Conservation (phyloP, 2,888 invertebrate genomes). For the Macrosiphum euphorbiae region DNA sequence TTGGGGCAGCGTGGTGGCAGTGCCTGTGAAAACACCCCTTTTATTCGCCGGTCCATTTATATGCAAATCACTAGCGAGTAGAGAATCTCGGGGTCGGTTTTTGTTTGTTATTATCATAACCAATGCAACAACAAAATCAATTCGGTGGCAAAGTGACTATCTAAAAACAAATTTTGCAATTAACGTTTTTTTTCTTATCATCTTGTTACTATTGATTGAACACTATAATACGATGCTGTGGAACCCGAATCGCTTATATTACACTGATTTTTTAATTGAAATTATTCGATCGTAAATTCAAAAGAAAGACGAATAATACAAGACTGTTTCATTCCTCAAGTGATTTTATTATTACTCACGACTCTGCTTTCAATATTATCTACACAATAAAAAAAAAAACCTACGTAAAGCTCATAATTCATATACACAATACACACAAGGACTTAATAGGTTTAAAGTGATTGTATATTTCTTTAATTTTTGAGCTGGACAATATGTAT, state of each 20-base stretch:
- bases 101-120: conserved; percentile 58
- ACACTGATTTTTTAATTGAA: not conserved
- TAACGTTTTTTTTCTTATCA: not conserved
- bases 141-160: conserved; percentile 33
- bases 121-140: conserved; percentile 46
- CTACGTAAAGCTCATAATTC: not conserved
- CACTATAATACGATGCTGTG: not conserved
- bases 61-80: conserved; percentile 50
- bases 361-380: not conserved
- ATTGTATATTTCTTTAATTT: not conserved
- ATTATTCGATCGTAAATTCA: not conserved
- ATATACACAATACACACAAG: not conserved
- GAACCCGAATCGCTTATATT: not conserved
- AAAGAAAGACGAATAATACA: not conserved
- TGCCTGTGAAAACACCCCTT: conserved; percentile 57
- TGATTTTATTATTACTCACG: not conserved
- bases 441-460: not conserved
- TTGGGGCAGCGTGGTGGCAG: not conserved
- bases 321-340: not conserved
- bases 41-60: conserved; percentile 55
- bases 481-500: not conserved
- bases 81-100: conserved; percentile 20
- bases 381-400: not conserved
- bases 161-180: conserved; percentile 42
- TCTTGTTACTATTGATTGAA: not conserved